Evolutionary conservation across 1,140 invertebrate species (phyloP), one percentile per base, ranked within the genome.

Genomic region (Nasonia longicornis): DNA sequence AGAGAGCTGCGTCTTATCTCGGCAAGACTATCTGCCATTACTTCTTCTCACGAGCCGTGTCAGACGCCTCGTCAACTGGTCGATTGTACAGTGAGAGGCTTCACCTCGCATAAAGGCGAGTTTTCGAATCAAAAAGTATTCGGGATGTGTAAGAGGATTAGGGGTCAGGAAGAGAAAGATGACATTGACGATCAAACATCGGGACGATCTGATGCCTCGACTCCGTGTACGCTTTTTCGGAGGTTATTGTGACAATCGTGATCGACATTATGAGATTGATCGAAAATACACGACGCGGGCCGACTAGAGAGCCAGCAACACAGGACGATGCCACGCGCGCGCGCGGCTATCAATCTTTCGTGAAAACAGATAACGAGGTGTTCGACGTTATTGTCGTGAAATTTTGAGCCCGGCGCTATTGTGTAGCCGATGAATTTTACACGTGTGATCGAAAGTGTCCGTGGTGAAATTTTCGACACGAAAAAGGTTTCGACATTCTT

Each of bases 11-110:
- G 78, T 58, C 84, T 87, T 88, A 87, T 88, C 86, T 87, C 69
- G 38, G 26, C 84, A 85, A 80, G 79, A 84, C 86, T 87, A 88
- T 88, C 87, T 87, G 83, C 85, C 83, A 85, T 88, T 86, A 85
- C 83, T 87, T 83, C 82, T 85, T 88, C 84, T 85, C 85, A 82
- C 81, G 80, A 75, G 74, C 2, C 20, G 12, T 58, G 52, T 64
- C 74, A 4, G 58, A n/a, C 11, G 14, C 2, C 16, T 48, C 64
- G 64, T 66, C 22, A 29, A 69, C 31, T 29, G 22, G 64, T 35
- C 38, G 76, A 69, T 48, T 48, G 29, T 64, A 6, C 6, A 6
- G 16, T 12, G 31, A n/a, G 38, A 42, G n/a, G 6, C 64, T 35
- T 35, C 48, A 12, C 4, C 31, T 3, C 31, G 20, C 31, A 38